Evolutionary conservation across 2,113 vertebrate species (phyloP).

Genomic region (human): DNA sequence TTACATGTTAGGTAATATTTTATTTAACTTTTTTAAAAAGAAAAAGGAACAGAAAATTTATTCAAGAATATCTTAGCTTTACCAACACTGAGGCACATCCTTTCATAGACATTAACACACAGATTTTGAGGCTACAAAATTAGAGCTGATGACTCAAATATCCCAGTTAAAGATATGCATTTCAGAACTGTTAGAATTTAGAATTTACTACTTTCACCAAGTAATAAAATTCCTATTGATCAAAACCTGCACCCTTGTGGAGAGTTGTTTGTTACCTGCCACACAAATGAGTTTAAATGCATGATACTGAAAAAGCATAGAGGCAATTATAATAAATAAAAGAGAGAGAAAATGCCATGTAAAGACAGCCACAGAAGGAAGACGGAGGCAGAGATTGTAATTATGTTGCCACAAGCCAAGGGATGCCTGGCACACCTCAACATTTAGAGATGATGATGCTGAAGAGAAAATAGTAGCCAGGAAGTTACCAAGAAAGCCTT

Average conservation of each 20-base stretch:
- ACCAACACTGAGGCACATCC: background rate
- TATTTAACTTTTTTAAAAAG: background rate
- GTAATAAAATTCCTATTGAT: no score
- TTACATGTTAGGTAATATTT: background rate
- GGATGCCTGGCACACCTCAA: background rate
- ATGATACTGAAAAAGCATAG: background rate
- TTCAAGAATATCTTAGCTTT: background rate
- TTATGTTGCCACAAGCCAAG: background rate
- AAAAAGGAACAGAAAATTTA: background rate
- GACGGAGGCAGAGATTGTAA: background rate
- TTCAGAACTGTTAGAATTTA: background rate
- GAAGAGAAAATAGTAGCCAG: background rate
- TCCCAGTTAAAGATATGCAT: background rate
- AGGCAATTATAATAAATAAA: background rate
- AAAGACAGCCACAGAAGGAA: no score
- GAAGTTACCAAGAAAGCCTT: background rate
- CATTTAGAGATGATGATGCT: background rate
- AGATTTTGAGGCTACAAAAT: background rate
- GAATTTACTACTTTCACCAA: background rate
- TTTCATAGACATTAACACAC: background rate
- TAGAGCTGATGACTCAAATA: background rate
- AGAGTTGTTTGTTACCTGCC: no score
- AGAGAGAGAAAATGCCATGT: accelerated
- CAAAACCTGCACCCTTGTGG: no score
- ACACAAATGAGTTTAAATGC: background rate